Evolutionary conservation across 2,113 vertebrate genomes (phyloP), one percentile per base, ranked within the genome.

Genomic region (Sander vitreus): DNA sequence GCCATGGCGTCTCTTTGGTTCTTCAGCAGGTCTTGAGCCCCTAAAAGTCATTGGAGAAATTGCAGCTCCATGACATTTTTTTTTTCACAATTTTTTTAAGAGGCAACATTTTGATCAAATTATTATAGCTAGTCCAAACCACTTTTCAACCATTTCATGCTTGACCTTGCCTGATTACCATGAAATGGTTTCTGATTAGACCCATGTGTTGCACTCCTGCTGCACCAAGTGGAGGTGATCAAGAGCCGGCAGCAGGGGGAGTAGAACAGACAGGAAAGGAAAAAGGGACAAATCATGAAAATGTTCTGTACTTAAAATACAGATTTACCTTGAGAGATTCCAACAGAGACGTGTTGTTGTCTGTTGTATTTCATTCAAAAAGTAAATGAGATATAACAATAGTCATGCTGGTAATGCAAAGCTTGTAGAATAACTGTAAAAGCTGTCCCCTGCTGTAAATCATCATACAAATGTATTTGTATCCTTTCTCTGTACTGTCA

Each of bases 151-250:
- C 50, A 48, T 27, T 64, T 33, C 11, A 58, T 69, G 19, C 62
- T 69, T 74, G 75, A 70, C 63, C 62, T 81, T 6, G 23, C 16
- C 19, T 10, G 50, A 81, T 19, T n/a, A 25, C 48, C n/a, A 57
- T 68, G 50, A 80, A 71, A 76, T 66, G 54, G 25, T 53, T 51
- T 71, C 59, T 82, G 55, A 82, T 88, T 73, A 69, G 51, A 80
- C 30, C 25, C 43, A 30, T 27, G 53, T 72, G 71, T n/a, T 43
- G 45, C 15, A 8, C 10, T 30, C 55, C 58, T 72, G 66, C 64
- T 30, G 51, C 33, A 33, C 59, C 36, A 13, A 78, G 51, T 54
- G 57, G 57, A 62, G 48, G 43, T 64, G 36, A 75, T 81, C 64
- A 81, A 58, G 33, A 27, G 1, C 21, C 27, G 48, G 23, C 21